phyloP scores from a whole-genome alignment of 2,888 invertebrate species.

The Mantis religiosa region DNA sequence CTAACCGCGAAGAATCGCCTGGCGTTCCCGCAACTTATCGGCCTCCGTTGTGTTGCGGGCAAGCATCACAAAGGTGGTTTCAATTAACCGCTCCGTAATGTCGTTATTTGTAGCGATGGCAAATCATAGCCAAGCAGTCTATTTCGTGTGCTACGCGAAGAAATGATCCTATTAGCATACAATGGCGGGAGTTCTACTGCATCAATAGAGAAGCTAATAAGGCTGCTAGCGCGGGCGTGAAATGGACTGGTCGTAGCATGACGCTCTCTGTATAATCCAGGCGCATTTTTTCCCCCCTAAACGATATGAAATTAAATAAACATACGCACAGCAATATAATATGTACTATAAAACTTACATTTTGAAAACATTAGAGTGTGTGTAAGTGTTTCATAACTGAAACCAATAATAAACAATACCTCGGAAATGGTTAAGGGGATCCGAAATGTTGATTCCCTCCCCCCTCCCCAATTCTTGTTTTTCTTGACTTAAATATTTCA shows the following conservation, averaged over 20 bases:
- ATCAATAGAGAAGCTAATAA: neutral
- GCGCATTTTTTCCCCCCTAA: no score
- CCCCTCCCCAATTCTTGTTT: no score
- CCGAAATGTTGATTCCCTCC: no score
- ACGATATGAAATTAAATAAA: no score
- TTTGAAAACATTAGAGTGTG: no score
- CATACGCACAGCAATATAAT: no score
- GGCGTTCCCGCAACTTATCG: neutral
- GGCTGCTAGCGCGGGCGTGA: neutral
- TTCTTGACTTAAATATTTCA: no score
- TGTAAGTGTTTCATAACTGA: no score
- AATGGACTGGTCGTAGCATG: neutral
- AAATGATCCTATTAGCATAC: neutral
- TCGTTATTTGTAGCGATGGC: neutral
- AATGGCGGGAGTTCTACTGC: neutral
- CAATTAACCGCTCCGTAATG: neutral
- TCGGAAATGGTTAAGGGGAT: no score
- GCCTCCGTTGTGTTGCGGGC: neutral
- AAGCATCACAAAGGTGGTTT: slow-evolving; percentile 1
- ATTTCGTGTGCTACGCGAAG: neutral
- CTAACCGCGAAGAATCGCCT: neutral
- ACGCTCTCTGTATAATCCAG: no score
- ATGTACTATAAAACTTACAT: no score
- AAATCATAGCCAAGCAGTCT: neutral
- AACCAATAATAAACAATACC: no score